Base-by-base conservation (phyloP, 2,797 vertebrate species). In the Dicrostonyx torquatus region DNA sequence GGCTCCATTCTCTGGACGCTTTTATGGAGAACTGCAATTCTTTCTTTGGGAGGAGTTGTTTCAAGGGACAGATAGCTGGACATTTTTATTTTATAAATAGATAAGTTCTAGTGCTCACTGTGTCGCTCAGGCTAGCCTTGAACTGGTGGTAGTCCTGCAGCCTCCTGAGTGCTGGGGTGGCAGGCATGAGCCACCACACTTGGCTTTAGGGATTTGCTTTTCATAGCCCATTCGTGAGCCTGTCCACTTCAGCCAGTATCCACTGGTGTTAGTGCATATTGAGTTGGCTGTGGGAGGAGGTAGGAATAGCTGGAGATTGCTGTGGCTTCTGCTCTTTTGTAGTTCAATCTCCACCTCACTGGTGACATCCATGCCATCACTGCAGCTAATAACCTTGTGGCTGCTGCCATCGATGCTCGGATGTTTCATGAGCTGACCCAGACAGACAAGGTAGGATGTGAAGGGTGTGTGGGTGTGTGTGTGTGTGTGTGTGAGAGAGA, bases 261-360 rank as follows among this genome's bases (percentile, higher is more conserved):
- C 37, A 8, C 37, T 24, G 24, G 22, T 29, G 48, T 83, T 87
- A 53, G 55, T 22, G 5, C 4, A 24, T 90, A 11, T 55, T 43
- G 58, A 29, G 62, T 66, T 64, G 70, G 50, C 60, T 29, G 0
- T 11, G n/a, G 26, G 14, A 62, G 43, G 55, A 34, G 66, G 80
- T 48, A 48, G 5, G 26, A 50, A 18, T 87, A 34, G 53, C 45
- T n/a, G 3, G 62, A 95, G 78, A 45, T 70, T 58, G 26, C 55
- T 29, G 58, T 82, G 90, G 68, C 62, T 66, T 93, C 60, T 86
- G 79, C n/a, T 96, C 87, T 97, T 93, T 96, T 98, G 37, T 85
- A 99, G 99, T 99, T 99, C 97, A 99, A 99, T 98, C 99, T 99
- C 88, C 99, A 99, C 97, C 99, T 99, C 95, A 99, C 99, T 0